phyloP scores from a whole-genome alignment of 2,797 vertebrate genomes.

The Sarcoramphus papa region DNA sequence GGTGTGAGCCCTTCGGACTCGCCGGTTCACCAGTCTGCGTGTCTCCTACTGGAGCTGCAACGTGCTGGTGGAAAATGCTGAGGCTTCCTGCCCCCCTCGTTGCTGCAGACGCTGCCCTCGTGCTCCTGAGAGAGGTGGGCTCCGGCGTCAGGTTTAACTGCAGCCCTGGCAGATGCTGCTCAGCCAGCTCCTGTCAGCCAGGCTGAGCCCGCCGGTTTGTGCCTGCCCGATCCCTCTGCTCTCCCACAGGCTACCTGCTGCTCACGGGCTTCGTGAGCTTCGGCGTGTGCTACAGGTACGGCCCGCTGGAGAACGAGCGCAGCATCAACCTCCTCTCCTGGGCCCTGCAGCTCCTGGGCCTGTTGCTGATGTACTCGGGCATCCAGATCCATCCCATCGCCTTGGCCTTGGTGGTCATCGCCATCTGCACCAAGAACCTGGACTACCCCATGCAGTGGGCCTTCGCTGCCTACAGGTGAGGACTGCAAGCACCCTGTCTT shows the following conservation, averaged over 20 bases:
- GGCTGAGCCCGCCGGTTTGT: accelerated
- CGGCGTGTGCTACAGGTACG: slow-evolving; percentile 89
- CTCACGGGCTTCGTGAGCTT: slow-evolving; percentile 90
- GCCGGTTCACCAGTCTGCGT: accelerated
- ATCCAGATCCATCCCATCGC: slow-evolving; percentile 89
- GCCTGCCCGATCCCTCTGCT: neutral
- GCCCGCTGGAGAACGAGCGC: slow-evolving; percentile 87
- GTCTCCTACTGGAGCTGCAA: neutral
- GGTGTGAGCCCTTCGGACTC: neutral
- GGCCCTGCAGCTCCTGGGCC: slow-evolving; percentile 88
- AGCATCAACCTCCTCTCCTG: slow-evolving; percentile 93
- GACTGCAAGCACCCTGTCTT: accelerated
- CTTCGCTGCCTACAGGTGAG: slow-evolving; percentile 72
- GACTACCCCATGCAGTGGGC: slow-evolving; percentile 82
- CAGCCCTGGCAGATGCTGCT: neutral
- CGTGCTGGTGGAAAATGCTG: accelerated
- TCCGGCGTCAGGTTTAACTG: accelerated
- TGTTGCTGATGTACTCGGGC: slow-evolving; percentile 86
- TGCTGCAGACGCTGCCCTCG: accelerated
- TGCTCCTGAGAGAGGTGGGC: neutral
- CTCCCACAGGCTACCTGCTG: slow-evolving; percentile 79
- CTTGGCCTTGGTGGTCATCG: slow-evolving; percentile 78
- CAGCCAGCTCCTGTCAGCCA: neutral
- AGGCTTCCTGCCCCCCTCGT: neutral
- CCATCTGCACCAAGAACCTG: slow-evolving; percentile 86